phyloP scores from a whole-genome alignment of 2,888 invertebrate species.

The Acheta domesticus region DNA sequence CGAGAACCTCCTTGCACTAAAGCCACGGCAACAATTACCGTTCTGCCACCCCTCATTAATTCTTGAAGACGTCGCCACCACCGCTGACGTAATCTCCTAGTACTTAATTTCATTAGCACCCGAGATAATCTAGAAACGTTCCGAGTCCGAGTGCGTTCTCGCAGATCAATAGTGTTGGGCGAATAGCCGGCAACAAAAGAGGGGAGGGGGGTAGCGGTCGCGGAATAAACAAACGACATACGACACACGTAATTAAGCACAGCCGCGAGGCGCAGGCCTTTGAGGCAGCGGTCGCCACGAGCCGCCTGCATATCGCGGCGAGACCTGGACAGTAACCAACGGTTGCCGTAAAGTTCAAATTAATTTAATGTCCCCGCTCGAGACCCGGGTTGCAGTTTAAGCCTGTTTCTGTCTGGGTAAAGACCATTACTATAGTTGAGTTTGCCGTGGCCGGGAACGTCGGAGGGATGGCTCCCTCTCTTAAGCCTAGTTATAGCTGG shows the following conservation, averaged over 20 bases:
- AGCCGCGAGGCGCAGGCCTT: neutral
- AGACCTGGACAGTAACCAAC: neutral
- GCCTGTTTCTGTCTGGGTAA: neutral
- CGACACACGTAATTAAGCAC: neutral
- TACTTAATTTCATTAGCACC: neutral
- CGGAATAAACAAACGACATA: neutral
- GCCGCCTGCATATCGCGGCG: neutral
- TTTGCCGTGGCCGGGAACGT: neutral
- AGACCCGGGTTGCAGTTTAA: neutral
- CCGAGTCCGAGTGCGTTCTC: neutral
- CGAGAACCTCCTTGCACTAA: no score
- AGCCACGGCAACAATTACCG: no score
- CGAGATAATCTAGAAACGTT: conserved; percentile 2
- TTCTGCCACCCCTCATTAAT: neutral
- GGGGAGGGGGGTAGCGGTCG: neutral
- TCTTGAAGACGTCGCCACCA: neutral
- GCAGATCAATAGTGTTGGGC: neutral
- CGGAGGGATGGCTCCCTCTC: neutral
- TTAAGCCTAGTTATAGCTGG: neutral
- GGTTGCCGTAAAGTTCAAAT: conserved; percentile 18
- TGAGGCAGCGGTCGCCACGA: neutral
- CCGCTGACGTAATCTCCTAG: neutral
- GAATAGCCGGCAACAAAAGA: neutral
- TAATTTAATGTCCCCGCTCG: neutral
- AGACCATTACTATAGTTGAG: conserved; percentile 7